Conservation (phyloP, 1,140 invertebrate species). For the Harpegnathos saltator region DNA sequence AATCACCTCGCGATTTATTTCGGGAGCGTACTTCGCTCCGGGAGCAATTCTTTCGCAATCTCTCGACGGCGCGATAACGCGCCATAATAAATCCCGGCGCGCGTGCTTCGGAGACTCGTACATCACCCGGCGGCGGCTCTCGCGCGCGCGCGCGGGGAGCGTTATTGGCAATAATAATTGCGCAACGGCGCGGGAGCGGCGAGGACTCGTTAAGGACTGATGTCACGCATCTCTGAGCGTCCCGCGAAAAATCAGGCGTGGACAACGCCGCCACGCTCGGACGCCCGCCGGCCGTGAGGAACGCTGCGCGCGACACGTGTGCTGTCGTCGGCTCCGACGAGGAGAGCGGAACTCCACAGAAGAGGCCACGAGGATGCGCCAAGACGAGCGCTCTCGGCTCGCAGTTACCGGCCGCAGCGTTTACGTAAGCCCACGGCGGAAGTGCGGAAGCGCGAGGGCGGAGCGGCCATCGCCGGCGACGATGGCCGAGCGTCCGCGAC, state of each 20-base stretch:
- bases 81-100: conserved; percentile 52
- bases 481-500: conserved; percentile 8
- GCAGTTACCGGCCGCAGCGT: conserved; percentile 2
- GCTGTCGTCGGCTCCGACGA: neutral
- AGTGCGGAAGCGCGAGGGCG: neutral
- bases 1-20: conserved; percentile 52
- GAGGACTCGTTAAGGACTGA: conserved; percentile 7
- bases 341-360: too few relatives aligned
- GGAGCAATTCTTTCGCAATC: conserved; percentile 40
- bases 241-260: neutral
- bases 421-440: conserved; percentile 26
- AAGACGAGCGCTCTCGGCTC: too few relatives aligned
- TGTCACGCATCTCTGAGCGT: conserved; percentile 46
- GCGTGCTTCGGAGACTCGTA: conserved; percentile 40
- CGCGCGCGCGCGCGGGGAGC: neutral
- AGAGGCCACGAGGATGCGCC: too few relatives aligned
- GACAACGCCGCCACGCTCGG: neutral
- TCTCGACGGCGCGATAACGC: conserved; percentile 49
- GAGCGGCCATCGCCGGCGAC: neutral
- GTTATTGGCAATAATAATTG: conserved; percentile 39
- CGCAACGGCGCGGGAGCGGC: conserved; percentile 11
- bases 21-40: conserved; percentile 36
- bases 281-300: neutral
- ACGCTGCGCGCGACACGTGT: too few relatives aligned
- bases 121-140: conserved; percentile 38